Percentiles rank a stretch among this genome's conserved stretches.
Conservation (phyloP, 2,797 vertebrate genomes). For the Ficedula albicollis region DNA sequence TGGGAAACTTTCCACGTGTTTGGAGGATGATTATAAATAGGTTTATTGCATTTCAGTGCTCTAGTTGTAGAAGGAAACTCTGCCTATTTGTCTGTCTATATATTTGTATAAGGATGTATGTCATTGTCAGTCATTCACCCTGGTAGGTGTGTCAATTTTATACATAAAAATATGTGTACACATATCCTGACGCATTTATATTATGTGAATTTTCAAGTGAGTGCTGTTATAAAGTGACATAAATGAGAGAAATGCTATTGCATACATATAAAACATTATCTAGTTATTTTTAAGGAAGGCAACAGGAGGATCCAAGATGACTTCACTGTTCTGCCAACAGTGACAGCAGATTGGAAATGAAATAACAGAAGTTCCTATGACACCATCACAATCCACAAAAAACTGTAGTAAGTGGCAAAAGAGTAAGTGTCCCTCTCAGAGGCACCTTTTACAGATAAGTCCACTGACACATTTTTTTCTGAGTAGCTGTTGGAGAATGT, state of each 20-base stretch:
- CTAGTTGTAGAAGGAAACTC: background rate
- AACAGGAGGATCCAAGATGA: background rate
- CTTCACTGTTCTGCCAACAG: background rate
- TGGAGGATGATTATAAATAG: constrained; percentile 14
- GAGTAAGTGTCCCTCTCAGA: background rate
- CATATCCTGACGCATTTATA: rapidly evolving
- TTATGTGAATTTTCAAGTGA: background rate
- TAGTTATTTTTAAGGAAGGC: background rate
- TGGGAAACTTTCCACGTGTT: background rate
- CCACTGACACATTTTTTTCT: background rate
- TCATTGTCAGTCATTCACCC: background rate
- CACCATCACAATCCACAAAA: background rate
- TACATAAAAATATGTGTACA: background rate
- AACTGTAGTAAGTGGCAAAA: background rate
- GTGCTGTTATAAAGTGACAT: background rate
- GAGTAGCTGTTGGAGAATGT: background rate
- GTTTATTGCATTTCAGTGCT: background rate
- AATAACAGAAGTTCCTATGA: background rate
- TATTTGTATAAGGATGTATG: background rate
- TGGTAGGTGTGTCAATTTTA: background rate
- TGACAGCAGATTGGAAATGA: background rate
- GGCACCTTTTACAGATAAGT: background rate
- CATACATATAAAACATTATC: background rate
- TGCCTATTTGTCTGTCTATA: background rate
- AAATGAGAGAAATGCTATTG: background rate